Conservation (phyloP, 2,797 vertebrate species). For the Cryptoprocta ferox region DNA sequence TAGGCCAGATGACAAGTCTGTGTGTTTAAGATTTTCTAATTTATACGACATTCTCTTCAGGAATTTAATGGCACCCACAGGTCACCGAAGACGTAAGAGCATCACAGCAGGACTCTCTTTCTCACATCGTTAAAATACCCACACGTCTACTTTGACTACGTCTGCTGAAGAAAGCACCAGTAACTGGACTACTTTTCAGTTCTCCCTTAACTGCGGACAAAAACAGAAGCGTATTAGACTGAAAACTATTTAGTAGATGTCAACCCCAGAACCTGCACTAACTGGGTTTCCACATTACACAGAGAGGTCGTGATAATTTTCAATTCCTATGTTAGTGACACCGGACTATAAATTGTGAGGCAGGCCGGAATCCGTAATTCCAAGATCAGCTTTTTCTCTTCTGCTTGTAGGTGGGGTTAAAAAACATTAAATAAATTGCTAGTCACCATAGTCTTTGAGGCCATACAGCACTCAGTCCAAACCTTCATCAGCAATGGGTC, state of each 20-base stretch:
- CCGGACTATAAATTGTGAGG: not conserved
- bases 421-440: not conserved
- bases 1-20: not conserved
- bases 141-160: not conserved
- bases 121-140: not conserved
- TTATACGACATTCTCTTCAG: not conserved
- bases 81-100: not conserved
- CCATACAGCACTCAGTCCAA: not conserved
- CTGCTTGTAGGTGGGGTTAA: not conserved
- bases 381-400: not conserved
- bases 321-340: not conserved
- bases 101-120: not conserved
- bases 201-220: not conserved
- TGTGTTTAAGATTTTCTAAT: slow-evolving; percentile 35
- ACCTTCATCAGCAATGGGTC: not conserved
- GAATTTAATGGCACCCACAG: not conserved
- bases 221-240: not conserved
- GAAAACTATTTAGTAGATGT: not conserved
- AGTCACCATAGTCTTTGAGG: not conserved
- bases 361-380: not conserved
- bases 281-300: not conserved
- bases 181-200: not conserved
- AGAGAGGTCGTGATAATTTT: not conserved
- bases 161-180: not conserved
- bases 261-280: not conserved